Evolutionary conservation across 2,797 vertebrate genomes (phyloP).

Genomic region (Rhynchotus rufescens): DNA sequence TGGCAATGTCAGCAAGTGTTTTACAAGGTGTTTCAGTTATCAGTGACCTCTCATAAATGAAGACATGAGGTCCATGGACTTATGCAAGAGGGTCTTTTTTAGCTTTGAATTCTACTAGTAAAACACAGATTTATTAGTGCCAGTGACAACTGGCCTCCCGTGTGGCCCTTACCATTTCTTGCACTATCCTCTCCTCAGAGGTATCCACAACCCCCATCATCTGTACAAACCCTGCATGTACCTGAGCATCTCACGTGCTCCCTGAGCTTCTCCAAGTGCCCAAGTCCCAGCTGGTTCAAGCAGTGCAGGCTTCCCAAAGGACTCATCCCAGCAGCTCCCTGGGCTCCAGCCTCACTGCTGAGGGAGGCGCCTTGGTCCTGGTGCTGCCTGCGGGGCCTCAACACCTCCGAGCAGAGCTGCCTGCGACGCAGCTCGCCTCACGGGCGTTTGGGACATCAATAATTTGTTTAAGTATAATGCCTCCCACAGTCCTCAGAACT

Average conservation of each 20-base stretch:
- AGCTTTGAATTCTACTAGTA: background rate
- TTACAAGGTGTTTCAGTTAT: background rate
- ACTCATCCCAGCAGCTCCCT: too few species aligned
- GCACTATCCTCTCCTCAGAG: background rate
- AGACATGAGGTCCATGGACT: background rate
- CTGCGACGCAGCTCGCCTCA: background rate
- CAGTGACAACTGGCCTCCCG: background rate
- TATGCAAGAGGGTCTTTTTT: background rate
- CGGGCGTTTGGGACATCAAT: background rate
- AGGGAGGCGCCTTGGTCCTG: background rate
- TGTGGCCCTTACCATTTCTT: background rate
- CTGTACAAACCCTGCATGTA: background rate
- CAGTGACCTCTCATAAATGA: background rate
- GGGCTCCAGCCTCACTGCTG: background rate
- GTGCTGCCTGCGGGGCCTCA: background rate
- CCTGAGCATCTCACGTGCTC: background rate
- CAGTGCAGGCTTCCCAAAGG: background rate
- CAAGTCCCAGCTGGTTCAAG: background rate
- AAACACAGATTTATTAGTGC: background rate
- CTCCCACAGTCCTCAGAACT: background rate
- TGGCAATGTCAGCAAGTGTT: background rate
- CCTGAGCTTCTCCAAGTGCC: too few species aligned
- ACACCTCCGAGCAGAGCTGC: background rate
- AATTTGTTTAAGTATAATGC: background rate
- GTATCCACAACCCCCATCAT: accelerated